phyloP scores from a whole-genome alignment of 2,888 invertebrate species.

The Pandemis corylana region DNA sequence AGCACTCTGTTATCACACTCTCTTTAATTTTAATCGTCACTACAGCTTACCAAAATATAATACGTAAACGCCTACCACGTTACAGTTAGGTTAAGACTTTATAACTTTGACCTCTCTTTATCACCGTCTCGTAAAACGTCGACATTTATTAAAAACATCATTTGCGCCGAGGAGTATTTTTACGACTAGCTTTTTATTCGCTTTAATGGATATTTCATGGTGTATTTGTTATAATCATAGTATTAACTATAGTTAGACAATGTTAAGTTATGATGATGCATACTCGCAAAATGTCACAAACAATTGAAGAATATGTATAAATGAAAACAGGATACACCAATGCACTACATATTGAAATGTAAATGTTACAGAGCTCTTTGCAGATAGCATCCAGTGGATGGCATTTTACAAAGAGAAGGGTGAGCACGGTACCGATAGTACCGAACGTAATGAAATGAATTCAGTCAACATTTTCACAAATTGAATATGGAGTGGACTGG shows the following conservation, averaged over 20 bases:
- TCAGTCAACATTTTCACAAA: conserved; percentile 55
- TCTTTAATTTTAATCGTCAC: conserved; percentile 2
- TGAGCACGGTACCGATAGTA: conserved; percentile 12
- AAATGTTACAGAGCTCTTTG: conserved; percentile 24
- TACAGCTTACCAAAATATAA: conserved; percentile 4
- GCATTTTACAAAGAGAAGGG: conserved; percentile 22
- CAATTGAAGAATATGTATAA: background rate
- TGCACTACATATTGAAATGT: conserved; percentile 13
- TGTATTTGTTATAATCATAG: background rate
- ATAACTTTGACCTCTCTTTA: conserved; percentile 37
- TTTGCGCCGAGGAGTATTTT: conserved; percentile 35
- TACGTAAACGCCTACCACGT: conserved; percentile 5
- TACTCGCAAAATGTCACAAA: background rate
- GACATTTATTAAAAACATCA: conserved; percentile 38
- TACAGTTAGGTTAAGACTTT: conserved; percentile 24
- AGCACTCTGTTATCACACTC: conserved; percentile 1
- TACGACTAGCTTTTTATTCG: conserved; percentile 28
- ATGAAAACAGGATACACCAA: conserved; percentile 6
- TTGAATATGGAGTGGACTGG: conserved; percentile 47
- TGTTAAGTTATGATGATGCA: background rate
- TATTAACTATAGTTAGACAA: background rate
- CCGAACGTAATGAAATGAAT: conserved; percentile 53
- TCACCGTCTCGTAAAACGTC: conserved; percentile 37
- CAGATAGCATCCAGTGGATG: conserved; percentile 12
- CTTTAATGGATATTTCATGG: conserved; percentile 16